phyloP scores from a whole-genome alignment of 1,140 invertebrate genomes.

The Zaprionus lachaisei region DNA sequence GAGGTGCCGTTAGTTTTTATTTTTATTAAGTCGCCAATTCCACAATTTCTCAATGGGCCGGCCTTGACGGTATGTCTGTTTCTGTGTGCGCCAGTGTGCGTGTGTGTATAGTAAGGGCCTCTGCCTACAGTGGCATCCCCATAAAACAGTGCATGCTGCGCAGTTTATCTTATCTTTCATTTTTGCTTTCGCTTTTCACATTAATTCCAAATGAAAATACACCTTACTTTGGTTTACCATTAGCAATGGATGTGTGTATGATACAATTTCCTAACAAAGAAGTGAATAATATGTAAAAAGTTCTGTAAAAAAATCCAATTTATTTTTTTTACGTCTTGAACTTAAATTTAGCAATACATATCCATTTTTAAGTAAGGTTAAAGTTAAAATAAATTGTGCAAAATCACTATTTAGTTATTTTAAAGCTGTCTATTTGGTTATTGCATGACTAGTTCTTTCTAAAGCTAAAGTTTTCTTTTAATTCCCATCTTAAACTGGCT shows the following conservation, averaged over 20 bases:
- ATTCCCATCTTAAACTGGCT: not conserved
- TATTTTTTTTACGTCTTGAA: too few species aligned
- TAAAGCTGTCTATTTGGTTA: not conserved
- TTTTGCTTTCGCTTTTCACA: conserved; percentile 21
- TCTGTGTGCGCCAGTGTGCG: not conserved
- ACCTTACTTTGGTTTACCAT: not conserved
- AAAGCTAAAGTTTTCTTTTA: not conserved
- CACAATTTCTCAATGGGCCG: conserved; percentile 59
- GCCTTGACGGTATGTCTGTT: conserved; percentile 33
- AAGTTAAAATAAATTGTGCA: too few species aligned
- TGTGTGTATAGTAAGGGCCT: not conserved
- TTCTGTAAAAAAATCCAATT: too few species aligned
- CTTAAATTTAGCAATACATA: too few species aligned
- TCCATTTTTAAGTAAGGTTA: too few species aligned
- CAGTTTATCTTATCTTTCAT: conserved; percentile 15
- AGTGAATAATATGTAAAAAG: too few species aligned
- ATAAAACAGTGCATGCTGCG: not conserved
- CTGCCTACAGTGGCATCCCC: conserved; percentile 34
- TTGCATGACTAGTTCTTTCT: not conserved
- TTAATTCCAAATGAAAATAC: not conserved
- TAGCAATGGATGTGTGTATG: too few species aligned
- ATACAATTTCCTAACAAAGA: too few species aligned
- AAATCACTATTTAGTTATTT: too few species aligned
- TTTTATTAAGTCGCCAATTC: conserved; percentile 42
- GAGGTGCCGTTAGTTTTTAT: conserved; percentile 40